A percentile compares a stretch with the other conserved stretches of the same genome.
These are phyloP conservation scores for Drosophila maculinotata DNA, from an alignment of 2,888 invertebrate genomes.

Conservation along the genomic window DNA sequence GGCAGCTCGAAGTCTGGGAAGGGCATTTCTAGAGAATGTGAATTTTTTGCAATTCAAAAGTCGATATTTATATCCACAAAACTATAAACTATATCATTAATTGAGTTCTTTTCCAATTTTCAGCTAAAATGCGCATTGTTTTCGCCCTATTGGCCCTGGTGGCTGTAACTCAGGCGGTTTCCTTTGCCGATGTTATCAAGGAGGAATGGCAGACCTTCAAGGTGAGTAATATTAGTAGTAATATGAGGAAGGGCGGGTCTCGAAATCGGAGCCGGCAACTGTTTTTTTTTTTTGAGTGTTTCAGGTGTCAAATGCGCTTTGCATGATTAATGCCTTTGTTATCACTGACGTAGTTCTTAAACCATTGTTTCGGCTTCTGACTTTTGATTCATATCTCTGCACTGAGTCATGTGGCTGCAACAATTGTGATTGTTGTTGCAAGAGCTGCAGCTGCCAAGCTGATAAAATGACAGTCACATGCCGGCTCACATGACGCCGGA, in stretches of 20 bases:
- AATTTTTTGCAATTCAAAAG: no score
- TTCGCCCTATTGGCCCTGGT: constrained; percentile 79
- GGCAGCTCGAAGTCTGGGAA: no score
- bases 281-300: constrained; percentile 17
- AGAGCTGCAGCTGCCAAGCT: constrained; percentile 18
- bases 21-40: no score
- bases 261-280: constrained; percentile 13
- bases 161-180: constrained; percentile 88
- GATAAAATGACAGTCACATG: constrained; percentile 65
- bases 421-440: constrained; percentile 2
- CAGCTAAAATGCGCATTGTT: constrained; percentile 71
- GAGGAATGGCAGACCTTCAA: constrained; percentile 93
- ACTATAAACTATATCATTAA: background rate
- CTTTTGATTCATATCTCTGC: constrained; percentile 28
- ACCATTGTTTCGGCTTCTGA: constrained; percentile 15
- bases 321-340: constrained; percentile 41
- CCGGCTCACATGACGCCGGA: constrained; percentile 62
- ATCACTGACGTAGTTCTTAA: constrained; percentile 4
- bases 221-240: constrained; percentile 86
- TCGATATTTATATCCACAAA: no score
- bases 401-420: constrained; percentile 38
- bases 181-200: constrained; percentile 89
- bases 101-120: constrained; percentile 26
- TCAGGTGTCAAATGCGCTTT: constrained; percentile 17
- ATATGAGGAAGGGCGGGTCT: background rate